Base-by-base conservation (phyloP, 2,888 invertebrate species). In the Leptinotarsa tumamoca region DNA sequence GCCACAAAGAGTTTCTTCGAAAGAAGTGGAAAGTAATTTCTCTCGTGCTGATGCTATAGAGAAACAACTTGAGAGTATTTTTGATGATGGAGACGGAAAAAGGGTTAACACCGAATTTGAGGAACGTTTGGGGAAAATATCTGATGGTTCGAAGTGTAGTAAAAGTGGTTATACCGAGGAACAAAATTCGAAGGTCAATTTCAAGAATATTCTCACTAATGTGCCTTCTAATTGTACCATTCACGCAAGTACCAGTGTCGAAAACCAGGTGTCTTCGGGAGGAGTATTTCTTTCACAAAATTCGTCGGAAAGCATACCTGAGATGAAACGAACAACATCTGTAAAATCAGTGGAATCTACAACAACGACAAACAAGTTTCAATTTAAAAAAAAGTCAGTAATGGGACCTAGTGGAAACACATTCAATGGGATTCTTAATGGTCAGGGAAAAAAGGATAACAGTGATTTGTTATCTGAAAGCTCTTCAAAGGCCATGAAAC, bases 331-430 rank as follows among this genome's bases (percentile, higher is more conserved):
- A 58, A 23, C n/a, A 21, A 21, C 18, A 58, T 58, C 58, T 21
- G 21, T 23, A 58, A 58, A 58, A 58, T 58, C 58, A 4, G 18
- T 54, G 4, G 54, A 54, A 54, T 54, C 43, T 4, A 49, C 56
- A 1, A 61, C 58, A 50, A n/a, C 10, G 2, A 49, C 74, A 14
- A 68, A 70, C 17, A 73, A 74, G 71, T 79, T 77, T 33, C 66
- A 77, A 23, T 78, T 77, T 56, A 79, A 77, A 50, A 77, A 77
- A 27, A 70, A 72, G 17, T 23, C 56, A 7, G 10, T 43, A 10
- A 43, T 43, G 43, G 43, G 43, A 10, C 13, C 43, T 43, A 43
- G 43, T 43, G 43, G 10, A 13, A 43, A 43, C 10, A 43, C 43
- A 43, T 43, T 43, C 10, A 10, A 43, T 43, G 43, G 10, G 43